Evolutionary conservation across 2,113 vertebrate genomes (phyloP).

Genomic region (Polyodon spathula): DNA sequence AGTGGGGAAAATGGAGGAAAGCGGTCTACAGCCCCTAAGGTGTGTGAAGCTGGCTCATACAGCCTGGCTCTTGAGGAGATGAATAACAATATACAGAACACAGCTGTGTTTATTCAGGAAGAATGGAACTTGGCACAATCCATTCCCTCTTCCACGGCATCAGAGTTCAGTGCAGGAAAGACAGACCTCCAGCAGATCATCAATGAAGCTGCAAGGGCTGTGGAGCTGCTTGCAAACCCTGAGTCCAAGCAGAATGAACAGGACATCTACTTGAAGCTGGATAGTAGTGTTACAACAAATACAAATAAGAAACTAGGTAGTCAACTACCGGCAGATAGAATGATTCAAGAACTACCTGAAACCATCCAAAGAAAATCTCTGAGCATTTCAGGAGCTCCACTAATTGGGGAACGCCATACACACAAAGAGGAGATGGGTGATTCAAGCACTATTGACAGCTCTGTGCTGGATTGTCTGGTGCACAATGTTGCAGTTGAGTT

Average conservation of each 20-base stretch:
- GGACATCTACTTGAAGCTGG: too few relatives aligned
- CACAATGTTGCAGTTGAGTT: conserved; percentile 18
- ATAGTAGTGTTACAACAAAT: background rate
- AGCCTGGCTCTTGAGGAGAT: conserved; percentile 1
- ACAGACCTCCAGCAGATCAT: background rate
- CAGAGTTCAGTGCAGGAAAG: background rate
- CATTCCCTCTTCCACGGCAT: background rate
- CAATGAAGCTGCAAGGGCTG: background rate
- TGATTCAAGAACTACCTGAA: too few relatives aligned
- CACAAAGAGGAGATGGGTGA: background rate
- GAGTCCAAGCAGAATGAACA: background rate
- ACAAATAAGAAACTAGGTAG: too few relatives aligned
- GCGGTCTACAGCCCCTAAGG: conserved; percentile 12
- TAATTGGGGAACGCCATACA: too few relatives aligned
- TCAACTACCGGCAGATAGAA: too few relatives aligned
- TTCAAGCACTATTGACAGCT: background rate
- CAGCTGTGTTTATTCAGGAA: background rate
- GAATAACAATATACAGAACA: conserved; percentile 7
- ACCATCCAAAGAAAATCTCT: too few relatives aligned
- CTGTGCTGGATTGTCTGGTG: conserved; percentile 13
- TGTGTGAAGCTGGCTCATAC: background rate
- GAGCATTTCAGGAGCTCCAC: too few relatives aligned
- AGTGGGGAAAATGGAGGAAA: conserved; percentile 1
- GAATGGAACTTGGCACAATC: background rate
- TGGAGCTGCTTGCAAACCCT: background rate